Evolutionary conservation across 2,113 vertebrate genomes (phyloP).

Genomic region (Cettia cetti): DNA sequence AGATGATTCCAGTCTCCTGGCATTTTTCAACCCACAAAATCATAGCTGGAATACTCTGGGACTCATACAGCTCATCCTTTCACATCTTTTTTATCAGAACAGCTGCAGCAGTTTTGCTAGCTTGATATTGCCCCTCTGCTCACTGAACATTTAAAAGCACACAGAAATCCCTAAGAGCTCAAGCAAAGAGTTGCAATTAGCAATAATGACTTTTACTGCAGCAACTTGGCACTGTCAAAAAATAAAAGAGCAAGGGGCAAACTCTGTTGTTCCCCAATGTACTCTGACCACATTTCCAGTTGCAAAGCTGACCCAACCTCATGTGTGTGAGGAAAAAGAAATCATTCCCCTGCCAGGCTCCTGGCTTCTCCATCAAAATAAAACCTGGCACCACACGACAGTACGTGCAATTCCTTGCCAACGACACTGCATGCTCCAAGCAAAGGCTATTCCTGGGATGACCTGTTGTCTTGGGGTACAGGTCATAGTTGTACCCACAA

Average conservation of each 20-base stretch:
- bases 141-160: neutral
- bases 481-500: conserved; percentile 10
- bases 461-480: conserved; percentile 22
- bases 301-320: neutral
- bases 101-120: neutral
- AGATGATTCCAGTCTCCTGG: neutral
- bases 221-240: neutral
- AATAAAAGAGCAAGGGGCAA: neutral
- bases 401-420: fast-evolving
- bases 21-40: neutral
- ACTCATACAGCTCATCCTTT: neutral
- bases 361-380: neutral
- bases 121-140: neutral
- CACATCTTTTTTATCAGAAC: neutral
- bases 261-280: neutral
- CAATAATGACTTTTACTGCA: neutral
- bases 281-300: neutral
- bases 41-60: neutral
- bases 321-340: neutral
- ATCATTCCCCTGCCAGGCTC: neutral
- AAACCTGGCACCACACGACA: neutral
- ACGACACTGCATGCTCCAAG: neutral
- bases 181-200: neutral
- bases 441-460: conserved; percentile 42
- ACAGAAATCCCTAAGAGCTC: neutral